Base-by-base conservation (phyloP, 2,888 invertebrate genomes). In the Caenorhabditis drosophilae region DNA sequence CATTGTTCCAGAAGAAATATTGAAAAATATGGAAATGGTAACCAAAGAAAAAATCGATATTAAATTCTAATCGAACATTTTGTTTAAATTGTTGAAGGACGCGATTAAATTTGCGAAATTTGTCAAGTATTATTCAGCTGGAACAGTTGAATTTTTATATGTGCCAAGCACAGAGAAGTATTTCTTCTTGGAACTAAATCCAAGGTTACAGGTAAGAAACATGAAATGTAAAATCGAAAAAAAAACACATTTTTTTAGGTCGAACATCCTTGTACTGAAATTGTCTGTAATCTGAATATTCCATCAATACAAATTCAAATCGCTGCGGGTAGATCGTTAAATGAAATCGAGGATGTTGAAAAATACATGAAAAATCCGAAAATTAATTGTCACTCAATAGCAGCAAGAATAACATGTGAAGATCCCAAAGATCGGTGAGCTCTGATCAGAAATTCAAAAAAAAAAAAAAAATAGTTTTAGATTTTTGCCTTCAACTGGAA, bases 211-310 rank as follows among this genome's bases (percentile, higher is more conserved):
- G 86, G 78, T 78, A 36, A 36, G 36, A n/a, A 31, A 31, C 12
- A 31, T 31, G 6, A 12, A 12, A 6, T 36, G 4, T 36, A 4
- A 7, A 36, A 36, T n/a, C 15, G 4, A n/a, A 4, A 36, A 36
- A 36, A 4, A 15, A n/a, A n/a, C 36, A 31, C 31, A 9, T 31
- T 31, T 63, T 36, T 58, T 15, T 85, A 87, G 81, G 98, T 98
- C 31, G 98, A 98, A 85, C 98, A 98, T 89, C 98, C 98, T 0
- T 98, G 97, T 85, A 98, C 98, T 1, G 98, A 98, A 87, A 97
- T 98, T 96, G 91, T 98, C 34, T 92, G 95, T 0, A 96, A 97
- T 84, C 92, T 98, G 1, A 99, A 99, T 87, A 87, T 98, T 59
- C 97, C 97, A 2, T 95, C 98, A 7, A 92, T 93, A 6, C 97